Evolutionary conservation across 2,797 vertebrate species (phyloP).

Genomic region (Gymnocypris eckloni): DNA sequence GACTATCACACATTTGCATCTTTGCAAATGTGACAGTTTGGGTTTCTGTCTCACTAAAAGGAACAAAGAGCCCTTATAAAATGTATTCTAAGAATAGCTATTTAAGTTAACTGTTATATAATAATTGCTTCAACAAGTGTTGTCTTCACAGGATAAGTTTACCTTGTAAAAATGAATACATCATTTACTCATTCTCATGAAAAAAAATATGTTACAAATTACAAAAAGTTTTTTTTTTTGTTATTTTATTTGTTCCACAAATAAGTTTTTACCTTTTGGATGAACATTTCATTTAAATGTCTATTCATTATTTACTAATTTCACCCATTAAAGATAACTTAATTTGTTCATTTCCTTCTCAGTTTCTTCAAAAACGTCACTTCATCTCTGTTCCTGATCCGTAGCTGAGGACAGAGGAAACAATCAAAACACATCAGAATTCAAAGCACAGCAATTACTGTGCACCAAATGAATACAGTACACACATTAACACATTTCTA

Average conservation of each 20-base stretch:
- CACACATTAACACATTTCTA: background rate
- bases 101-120: background rate
- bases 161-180: background rate
- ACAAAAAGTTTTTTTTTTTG: no score
- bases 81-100: background rate
- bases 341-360: conserved; percentile 80
- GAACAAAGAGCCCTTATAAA: background rate
- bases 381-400: conserved; percentile 95
- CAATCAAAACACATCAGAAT: background rate
- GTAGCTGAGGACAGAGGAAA: conserved; percentile 77
- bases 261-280: background rate
- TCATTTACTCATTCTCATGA: background rate
- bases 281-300: background rate
- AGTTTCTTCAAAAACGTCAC: conserved; percentile 94
- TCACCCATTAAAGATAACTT: background rate
- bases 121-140: background rate
- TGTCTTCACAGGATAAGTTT: background rate
- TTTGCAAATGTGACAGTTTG: background rate
- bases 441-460: background rate
- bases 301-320: background rate
- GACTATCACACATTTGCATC: background rate
- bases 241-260: no score
- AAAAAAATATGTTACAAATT: background rate
- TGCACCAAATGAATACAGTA: background rate
- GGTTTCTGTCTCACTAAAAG: background rate